Conservation (phyloP, 1,140 invertebrate genomes). For the Atta colombica region DNA sequence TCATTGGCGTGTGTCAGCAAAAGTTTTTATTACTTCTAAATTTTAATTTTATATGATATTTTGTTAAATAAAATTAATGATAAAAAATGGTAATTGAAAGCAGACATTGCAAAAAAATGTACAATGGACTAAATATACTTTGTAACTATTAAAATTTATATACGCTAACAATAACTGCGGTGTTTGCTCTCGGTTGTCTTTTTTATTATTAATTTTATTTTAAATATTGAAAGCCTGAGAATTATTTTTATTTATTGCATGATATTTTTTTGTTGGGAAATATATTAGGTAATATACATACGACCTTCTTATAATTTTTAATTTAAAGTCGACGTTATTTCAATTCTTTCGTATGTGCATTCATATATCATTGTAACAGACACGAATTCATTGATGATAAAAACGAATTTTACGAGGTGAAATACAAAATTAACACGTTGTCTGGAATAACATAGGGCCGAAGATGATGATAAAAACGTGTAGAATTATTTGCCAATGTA, state of each 20-base stretch:
- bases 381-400: neutral
- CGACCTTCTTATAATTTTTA: neutral
- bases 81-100: too few species aligned
- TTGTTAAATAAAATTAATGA: too few species aligned
- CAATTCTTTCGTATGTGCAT: neutral
- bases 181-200: too few species aligned
- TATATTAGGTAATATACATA: neutral
- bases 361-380: neutral
- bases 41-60: neutral
- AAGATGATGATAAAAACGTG: constrained; percentile 49
- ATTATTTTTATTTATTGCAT: too few species aligned
- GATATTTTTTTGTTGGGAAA: neutral
- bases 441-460: neutral
- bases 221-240: too few species aligned
- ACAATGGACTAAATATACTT: too few species aligned
- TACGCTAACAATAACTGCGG: too few species aligned
- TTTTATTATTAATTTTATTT: too few species aligned
- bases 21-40: neutral
- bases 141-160: too few species aligned
- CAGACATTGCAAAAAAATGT: too few species aligned
- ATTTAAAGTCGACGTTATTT: constrained; percentile 12
- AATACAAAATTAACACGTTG: constrained; percentile 62
- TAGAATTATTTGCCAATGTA: constrained; percentile 68
- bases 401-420: constrained; percentile 30
- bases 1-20: neutral